These are phyloP conservation scores for Aphyosemion australe DNA, from an alignment of 2,113 vertebrate species.

Conservation along the genomic window DNA sequence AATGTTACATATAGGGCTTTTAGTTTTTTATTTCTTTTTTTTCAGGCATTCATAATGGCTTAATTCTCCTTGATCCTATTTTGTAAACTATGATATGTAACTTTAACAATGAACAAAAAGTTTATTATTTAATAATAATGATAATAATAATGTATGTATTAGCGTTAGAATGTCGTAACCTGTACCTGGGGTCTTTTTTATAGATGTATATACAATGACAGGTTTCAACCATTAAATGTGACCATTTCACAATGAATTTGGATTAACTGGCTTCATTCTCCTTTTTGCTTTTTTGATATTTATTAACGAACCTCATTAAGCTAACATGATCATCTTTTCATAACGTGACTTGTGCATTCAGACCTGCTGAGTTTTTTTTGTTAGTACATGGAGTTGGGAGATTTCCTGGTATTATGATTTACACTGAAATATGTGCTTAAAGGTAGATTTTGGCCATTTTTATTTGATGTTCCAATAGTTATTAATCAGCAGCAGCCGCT, in stretches of 20 bases:
- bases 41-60: conserved; percentile 79
- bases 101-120: conserved; percentile 84
- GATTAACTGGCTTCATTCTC: conserved; percentile 46
- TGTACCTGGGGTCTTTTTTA: conserved; percentile 86
- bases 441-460: too few species aligned
- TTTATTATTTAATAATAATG: conserved; percentile 85
- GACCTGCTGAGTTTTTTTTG: too few species aligned
- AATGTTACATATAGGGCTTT: conserved; percentile 77
- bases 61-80: conserved; percentile 84
- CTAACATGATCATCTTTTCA: too few species aligned
- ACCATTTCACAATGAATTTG: conserved; percentile 84
- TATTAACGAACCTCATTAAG: neutral
- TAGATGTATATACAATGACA: conserved; percentile 88
- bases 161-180: conserved; percentile 86
- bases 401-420: too few species aligned
- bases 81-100: conserved; percentile 88
- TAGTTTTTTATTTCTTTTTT: conserved; percentile 58
- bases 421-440: too few species aligned
- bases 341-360: too few species aligned
- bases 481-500: too few species aligned
- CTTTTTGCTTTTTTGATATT: conserved; percentile 14
- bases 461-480: too few species aligned
- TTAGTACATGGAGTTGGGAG: too few species aligned
- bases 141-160: conserved; percentile 83
- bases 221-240: conserved; percentile 88